Conservation (phyloP, 2,888 invertebrate genomes). For the Brachyptera putata region DNA sequence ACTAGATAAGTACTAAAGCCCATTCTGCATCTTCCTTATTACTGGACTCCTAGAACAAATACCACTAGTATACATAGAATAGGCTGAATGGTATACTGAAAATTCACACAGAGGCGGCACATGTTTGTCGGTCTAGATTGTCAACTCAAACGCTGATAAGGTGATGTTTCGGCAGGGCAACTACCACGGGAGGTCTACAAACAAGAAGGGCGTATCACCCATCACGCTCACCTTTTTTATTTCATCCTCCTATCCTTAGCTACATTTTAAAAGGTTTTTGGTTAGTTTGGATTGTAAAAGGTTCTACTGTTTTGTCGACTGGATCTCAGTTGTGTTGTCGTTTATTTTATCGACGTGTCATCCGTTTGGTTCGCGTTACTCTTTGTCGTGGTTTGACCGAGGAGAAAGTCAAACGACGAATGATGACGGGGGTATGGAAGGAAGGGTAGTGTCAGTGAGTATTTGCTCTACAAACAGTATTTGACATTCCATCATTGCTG, state of each 20-base stretch:
- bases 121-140: background rate
- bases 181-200: background rate
- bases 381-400: slow-evolving; percentile 9
- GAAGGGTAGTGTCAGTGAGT: background rate
- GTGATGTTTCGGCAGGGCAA: background rate
- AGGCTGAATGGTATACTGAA: too few species aligned
- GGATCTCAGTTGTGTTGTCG: slow-evolving; percentile 10
- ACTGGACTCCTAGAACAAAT: too few species aligned
- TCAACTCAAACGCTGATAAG: background rate
- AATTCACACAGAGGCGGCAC: too few species aligned
- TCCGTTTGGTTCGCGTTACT: background rate
- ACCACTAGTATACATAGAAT: too few species aligned
- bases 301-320: slow-evolving; percentile 14
- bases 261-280: slow-evolving; percentile 20
- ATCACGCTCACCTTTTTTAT: background rate
- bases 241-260: too few species aligned
- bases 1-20: too few species aligned
- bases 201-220: background rate
- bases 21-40: too few species aligned
- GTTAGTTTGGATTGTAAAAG: slow-evolving; percentile 18
- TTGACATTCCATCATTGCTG: slow-evolving; percentile 14
- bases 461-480: slow-evolving; percentile 9
- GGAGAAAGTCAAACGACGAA: background rate
- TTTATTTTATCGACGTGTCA: slow-evolving; percentile 17
- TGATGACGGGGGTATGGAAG: too few species aligned